Conservation (phyloP, 2,888 invertebrate genomes). For the Theretra japonica region DNA sequence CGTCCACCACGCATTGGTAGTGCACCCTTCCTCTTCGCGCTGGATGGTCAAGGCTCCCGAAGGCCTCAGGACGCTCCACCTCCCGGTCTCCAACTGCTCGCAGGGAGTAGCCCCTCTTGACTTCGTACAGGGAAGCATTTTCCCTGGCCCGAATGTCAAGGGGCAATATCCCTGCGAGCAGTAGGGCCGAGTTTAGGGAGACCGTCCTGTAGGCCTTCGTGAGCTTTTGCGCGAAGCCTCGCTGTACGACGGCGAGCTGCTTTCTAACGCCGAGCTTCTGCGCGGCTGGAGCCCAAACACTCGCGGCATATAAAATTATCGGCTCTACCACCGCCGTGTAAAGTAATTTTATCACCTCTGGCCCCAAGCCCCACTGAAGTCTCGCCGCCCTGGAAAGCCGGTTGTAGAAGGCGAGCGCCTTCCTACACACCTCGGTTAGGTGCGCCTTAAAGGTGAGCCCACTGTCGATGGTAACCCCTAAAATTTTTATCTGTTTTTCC, state of each 20-base stretch:
- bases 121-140: not conserved
- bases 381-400: too few relatives aligned
- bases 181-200: conserved; percentile 31
- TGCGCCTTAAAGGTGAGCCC: too few relatives aligned
- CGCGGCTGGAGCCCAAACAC: conserved; percentile 26
- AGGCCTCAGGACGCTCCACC: conserved; percentile 31
- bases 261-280: not conserved
- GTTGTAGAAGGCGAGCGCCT: too few relatives aligned
- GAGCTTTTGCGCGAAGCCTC: conserved; percentile 28
- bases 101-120: conserved; percentile 34
- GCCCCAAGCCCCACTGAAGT: too few relatives aligned
- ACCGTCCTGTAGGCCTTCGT: conserved; percentile 20
- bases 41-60: too few relatives aligned
- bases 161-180: conserved; percentile 38
- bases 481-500: too few relatives aligned
- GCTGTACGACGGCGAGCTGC: not conserved
- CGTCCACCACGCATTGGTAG: too few relatives aligned
- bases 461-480: not conserved
- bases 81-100: conserved; percentile 34
- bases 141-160: conserved; percentile 39
- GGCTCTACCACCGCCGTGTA: too few relatives aligned
- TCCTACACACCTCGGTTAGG: too few relatives aligned
- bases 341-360: too few relatives aligned
- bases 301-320: not conserved
- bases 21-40: too few relatives aligned